Conservation (phyloP, 2,797 vertebrate species). For the Tangara arthus region DNA sequence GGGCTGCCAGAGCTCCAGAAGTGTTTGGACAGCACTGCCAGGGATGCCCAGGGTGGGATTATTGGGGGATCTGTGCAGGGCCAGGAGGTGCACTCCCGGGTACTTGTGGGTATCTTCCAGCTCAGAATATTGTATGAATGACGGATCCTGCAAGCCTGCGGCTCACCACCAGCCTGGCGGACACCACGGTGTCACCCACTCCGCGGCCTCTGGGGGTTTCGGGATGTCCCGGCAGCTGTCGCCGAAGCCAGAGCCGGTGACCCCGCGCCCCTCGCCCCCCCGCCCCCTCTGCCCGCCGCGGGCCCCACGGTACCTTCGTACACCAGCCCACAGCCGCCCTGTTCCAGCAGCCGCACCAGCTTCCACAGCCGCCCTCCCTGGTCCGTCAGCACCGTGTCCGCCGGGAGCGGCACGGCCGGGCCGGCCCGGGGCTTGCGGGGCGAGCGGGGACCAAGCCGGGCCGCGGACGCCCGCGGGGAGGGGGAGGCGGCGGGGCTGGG, state of each 20-base stretch:
- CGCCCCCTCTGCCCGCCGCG: background rate
- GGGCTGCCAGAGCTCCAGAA: background rate
- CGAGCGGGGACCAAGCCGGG: background rate
- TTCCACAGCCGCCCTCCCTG: slow-evolving; percentile 79
- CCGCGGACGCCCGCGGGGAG: background rate
- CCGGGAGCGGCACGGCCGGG: slow-evolving; percentile 64
- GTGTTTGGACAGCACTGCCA: rapidly evolving
- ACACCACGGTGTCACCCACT: background rate
- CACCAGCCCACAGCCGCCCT: slow-evolving; percentile 74
- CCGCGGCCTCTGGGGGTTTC: background rate
- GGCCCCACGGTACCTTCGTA: slow-evolving; percentile 81
- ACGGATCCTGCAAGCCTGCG: background rate
- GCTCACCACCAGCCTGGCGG: background rate
- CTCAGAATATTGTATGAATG: background rate
- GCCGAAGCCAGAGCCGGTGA: background rate
- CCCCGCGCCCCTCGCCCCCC: background rate
- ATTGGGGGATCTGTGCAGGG: background rate
- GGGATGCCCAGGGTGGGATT: background rate
- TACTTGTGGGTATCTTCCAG: background rate
- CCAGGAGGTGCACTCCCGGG: rapidly evolving
- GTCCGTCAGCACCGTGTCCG: slow-evolving; percentile 79
- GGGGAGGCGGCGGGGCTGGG: background rate
- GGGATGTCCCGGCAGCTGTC: background rate
- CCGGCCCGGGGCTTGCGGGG: background rate
- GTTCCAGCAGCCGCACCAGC: slow-evolving; percentile 74